Evolutionary conservation across 2,888 invertebrate genomes (phyloP), one percentile per base, ranked within the genome.

Genomic region (Emesis russula): DNA sequence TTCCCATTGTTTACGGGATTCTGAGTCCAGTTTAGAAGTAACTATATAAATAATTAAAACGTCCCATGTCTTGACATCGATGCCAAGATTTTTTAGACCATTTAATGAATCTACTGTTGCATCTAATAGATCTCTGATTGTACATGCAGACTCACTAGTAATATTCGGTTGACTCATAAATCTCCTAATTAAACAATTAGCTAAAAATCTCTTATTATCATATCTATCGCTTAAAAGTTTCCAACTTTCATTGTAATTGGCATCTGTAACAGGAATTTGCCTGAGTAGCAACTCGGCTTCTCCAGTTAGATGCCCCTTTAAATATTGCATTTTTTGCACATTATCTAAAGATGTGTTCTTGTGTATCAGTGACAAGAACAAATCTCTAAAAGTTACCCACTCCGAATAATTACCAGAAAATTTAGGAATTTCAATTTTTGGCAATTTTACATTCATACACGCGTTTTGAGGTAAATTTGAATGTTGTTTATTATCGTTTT

Each of bases 281-380:
- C 91, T 38, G 0, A 95, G 53, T 0, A 94, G 48, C 33, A 85
- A 90, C 33, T 95, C 94, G 0, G 94, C 94, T 15, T 95, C 95
- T 0, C 94, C 94, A 0, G 81, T 44, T 15, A 92, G 48, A 74
- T 87, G 36, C 0, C 84, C 85, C 13, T 93, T 94, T 4, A 94
- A 53, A 71, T 92, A 95, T 38, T 81, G 92, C 0, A 94, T 11
- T 25, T 63, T 73, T 25, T 70, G 63, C 9, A 63, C 63, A 63
- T 25, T 25, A 9, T 63, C 63, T 3, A 63, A n/a, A 63, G 18
- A 63, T 63, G 63, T 31, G 18, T 63, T 63, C 25, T 63, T 63
- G 25, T 63, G 63, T 25, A 63, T 63, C 3, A 63, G 25, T 18
- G 63, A 63, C 9, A 63, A 63, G 63, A 63, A 63, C 25, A 63